phyloP scores from a whole-genome alignment of 2,888 invertebrate genomes.

The Sussaba pulchella region DNA sequence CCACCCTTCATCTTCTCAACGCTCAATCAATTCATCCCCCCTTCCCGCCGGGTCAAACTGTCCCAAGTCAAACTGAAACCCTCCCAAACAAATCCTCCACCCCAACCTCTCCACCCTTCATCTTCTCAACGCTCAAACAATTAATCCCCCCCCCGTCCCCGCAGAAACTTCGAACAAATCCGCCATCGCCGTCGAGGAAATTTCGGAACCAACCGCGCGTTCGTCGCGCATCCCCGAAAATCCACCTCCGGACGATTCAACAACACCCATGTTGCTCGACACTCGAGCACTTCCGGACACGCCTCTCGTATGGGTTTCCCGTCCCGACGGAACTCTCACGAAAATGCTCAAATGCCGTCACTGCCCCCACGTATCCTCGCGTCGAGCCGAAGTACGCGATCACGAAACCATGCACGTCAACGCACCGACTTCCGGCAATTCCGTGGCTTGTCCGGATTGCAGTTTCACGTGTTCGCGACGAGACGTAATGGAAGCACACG shows the following conservation, averaged over 20 bases:
- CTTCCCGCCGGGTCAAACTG: no score
- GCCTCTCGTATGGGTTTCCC: constrained; percentile 91
- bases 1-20: no score
- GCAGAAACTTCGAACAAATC: constrained; percentile 66
- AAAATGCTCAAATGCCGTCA: constrained; percentile 94
- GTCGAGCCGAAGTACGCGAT: constrained; percentile 92
- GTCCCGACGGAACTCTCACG: constrained; percentile 88
- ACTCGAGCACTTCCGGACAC: constrained; percentile 87
- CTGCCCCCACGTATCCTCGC: constrained; percentile 93
- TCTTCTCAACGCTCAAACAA: no score
- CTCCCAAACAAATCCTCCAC: no score
- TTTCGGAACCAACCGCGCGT: constrained; percentile 65
- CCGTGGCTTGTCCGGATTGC: constrained; percentile 90
- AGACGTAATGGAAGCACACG: constrained; percentile 89
- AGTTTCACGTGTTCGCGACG: constrained; percentile 92
- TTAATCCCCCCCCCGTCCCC: constrained; percentile 18
- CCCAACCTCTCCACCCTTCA: no score
- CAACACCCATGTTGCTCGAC: constrained; percentile 80
- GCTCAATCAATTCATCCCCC: no score
- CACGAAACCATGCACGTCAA: constrained; percentile 93
- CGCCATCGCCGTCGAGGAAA: constrained; percentile 72
- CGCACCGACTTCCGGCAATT: constrained; percentile 85
- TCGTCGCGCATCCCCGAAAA: constrained; percentile 68
- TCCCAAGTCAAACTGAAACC: no score
- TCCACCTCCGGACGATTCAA: constrained; percentile 70